These are phyloP conservation scores for Sepioteuthis lessoniana DNA, from an alignment of 2,888 invertebrate species.

Conservation along the genomic window DNA sequence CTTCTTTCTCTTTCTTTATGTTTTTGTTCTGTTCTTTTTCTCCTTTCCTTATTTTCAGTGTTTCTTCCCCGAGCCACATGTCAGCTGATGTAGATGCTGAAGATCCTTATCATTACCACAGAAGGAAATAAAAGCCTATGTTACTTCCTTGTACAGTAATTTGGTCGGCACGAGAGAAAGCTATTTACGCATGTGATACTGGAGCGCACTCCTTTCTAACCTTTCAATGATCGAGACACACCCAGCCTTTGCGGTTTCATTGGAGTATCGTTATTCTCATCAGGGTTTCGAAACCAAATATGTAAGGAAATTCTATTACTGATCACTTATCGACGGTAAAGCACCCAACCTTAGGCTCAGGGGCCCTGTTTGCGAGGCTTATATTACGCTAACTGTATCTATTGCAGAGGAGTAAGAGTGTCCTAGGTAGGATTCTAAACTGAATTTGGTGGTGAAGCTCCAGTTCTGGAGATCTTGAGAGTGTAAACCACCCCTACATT, in stretches of 20 bases:
- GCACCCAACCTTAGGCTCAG: too few species aligned
- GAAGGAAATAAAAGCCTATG: neutral
- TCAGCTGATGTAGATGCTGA: neutral
- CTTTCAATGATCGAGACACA: neutral
- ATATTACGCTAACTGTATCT: too few species aligned
- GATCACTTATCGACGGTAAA: neutral
- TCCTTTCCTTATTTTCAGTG: neutral
- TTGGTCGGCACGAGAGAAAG: neutral
- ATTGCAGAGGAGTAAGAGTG: too few species aligned
- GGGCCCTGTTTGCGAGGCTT: too few species aligned
- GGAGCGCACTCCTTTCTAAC: neutral
- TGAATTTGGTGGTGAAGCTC: too few species aligned
- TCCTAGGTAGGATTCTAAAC: too few species aligned
- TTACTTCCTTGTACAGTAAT: neutral
- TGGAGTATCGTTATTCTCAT: neutral
- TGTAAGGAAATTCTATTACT: neutral
- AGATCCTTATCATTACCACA: neutral
- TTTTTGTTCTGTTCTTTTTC: too few species aligned
- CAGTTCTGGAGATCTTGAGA: too few species aligned
- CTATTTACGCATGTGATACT: neutral
- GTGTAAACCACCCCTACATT: too few species aligned
- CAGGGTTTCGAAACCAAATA: neutral
- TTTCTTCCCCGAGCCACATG: neutral
- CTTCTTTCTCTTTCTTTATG: too few species aligned
- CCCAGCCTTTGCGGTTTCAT: neutral